These are phyloP conservation scores for Cerastis leucographa DNA, from an alignment of 2,888 invertebrate species.

Conservation along the genomic window DNA sequence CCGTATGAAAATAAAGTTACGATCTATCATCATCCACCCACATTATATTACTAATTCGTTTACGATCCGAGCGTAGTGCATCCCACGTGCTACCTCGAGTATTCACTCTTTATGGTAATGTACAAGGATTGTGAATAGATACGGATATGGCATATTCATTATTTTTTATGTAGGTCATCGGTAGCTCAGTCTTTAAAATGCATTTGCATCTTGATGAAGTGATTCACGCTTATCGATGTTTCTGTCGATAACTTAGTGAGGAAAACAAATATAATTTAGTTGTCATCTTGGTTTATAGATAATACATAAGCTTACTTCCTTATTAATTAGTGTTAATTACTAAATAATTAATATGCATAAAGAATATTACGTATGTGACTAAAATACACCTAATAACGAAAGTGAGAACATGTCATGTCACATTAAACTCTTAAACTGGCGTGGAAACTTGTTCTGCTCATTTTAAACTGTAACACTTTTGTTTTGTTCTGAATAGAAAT, in stretches of 20 bases:
- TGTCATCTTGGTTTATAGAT: background rate
- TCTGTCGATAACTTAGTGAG: background rate
- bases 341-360: constrained; percentile 53
- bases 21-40: constrained; percentile 85
- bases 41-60: constrained; percentile 84
- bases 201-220: constrained; percentile 23
- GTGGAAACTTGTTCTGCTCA: constrained; percentile 67
- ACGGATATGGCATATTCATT: constrained; percentile 32
- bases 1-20: constrained; percentile 86
- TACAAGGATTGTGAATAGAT: constrained; percentile 27
- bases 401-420: constrained; percentile 73
- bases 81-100: constrained; percentile 72
- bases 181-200: constrained; percentile 27
- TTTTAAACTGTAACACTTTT: constrained; percentile 44
- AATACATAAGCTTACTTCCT: constrained; percentile 36
- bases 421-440: constrained; percentile 74
- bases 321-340: constrained; percentile 39
- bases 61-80: constrained; percentile 81
- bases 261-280: constrained; percentile 1
- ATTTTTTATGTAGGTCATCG: constrained; percentile 41
- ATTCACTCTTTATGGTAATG: constrained; percentile 72
- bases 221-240: constrained; percentile 21
- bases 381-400: constrained; percentile 72
- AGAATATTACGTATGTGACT: constrained; percentile 54
- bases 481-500: constrained; percentile 22